Percentiles rank a stretch among this genome's conserved stretches.
Evolutionary conservation across 2,888 invertebrate genomes (phyloP).

Genomic region (Brachyptera risi): DNA sequence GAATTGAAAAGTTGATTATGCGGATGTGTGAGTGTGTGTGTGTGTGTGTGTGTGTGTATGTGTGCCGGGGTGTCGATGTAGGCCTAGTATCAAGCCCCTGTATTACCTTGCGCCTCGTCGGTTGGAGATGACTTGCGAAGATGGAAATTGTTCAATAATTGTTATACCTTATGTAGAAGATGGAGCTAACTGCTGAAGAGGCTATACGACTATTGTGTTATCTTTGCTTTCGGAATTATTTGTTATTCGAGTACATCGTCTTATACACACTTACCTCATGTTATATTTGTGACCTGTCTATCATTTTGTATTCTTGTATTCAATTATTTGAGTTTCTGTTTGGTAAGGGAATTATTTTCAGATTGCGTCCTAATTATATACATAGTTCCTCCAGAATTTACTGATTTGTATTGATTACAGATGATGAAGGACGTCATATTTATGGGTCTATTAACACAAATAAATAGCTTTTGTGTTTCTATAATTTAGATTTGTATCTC

Average conservation of each 20-base stretch:
- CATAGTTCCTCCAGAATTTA: no score
- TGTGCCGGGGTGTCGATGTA: slow-evolving; percentile 9
- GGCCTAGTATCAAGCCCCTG: slow-evolving; percentile 14
- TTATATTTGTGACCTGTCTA: no score
- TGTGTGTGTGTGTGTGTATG: background rate
- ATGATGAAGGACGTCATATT: no score
- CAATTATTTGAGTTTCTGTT: no score
- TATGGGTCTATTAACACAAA: no score
- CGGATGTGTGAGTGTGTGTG: slow-evolving; percentile 17
- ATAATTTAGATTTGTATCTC: no score
- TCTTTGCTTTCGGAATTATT: slow-evolving; percentile 10
- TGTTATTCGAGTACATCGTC: slow-evolving; percentile 6
- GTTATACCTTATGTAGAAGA: slow-evolving; percentile 22
- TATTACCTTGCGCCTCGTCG: slow-evolving; percentile 7
- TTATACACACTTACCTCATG: no score
- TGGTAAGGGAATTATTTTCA: no score
- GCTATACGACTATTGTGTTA: slow-evolving; percentile 17
- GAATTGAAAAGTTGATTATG: slow-evolving; percentile 23
- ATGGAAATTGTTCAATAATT: slow-evolving; percentile 7
- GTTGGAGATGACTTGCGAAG: slow-evolving; percentile 8
- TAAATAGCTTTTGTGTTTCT: no score
- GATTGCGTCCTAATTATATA: no score
- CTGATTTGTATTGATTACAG: no score
- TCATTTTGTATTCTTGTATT: no score
- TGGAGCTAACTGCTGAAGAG: slow-evolving; percentile 14